Evolutionary conservation across 2,888 invertebrate genomes (phyloP).

Genomic region (Patella caerulea): DNA sequence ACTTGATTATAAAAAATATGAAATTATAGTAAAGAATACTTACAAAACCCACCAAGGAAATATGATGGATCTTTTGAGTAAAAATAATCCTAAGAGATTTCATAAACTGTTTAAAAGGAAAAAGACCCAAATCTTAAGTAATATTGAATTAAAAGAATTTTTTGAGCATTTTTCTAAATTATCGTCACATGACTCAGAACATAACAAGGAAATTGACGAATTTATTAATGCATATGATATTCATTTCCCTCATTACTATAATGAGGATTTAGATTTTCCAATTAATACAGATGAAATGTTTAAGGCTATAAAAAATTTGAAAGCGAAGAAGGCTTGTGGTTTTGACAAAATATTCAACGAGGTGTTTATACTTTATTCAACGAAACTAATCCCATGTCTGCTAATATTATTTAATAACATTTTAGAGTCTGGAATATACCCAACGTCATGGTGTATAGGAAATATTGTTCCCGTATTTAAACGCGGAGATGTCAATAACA

Average conservation of each 20-base stretch:
- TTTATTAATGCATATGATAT: background rate
- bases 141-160: background rate
- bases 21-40: too few relatives aligned
- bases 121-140: too few relatives aligned
- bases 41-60: too few relatives aligned
- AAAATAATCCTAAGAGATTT: too few relatives aligned
- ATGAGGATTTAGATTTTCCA: background rate
- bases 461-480: constrained; percentile 20
- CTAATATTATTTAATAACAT: constrained; percentile 13
- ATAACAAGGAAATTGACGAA: background rate
- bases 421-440: constrained; percentile 10
- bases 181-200: background rate
- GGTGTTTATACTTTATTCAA: background rate
- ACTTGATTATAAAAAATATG: too few relatives aligned
- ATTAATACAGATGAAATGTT: background rate
- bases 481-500: constrained; percentile 3
- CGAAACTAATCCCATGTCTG: background rate
- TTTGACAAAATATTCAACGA: constrained; percentile 14
- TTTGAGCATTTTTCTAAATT: constrained; percentile 7
- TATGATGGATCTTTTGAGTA: too few relatives aligned
- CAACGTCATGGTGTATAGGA: constrained; percentile 8
- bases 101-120: too few relatives aligned
- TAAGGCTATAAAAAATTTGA: background rate
- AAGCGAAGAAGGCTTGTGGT: background rate
- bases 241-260: background rate